phyloP scores from a whole-genome alignment of 2,113 vertebrate species.

The Melanocharis versteri region DNA sequence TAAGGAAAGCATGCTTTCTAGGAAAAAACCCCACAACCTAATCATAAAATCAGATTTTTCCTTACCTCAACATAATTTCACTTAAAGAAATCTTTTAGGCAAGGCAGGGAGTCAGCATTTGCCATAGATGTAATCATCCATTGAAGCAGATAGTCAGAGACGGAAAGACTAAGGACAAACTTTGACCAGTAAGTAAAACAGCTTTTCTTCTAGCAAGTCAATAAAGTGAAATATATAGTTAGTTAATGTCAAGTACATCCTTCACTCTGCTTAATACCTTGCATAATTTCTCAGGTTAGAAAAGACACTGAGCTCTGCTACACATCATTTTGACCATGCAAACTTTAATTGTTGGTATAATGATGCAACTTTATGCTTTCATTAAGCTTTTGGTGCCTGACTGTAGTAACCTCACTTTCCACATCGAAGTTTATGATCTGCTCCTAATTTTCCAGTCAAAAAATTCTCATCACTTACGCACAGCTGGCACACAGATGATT shows the following conservation, averaged over 20 bases:
- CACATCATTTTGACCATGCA: background rate
- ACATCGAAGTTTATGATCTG: background rate
- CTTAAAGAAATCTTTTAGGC: background rate
- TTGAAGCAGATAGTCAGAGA: background rate
- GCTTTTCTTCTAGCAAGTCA: background rate
- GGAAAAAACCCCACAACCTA: fast-evolving
- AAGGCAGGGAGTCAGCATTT: background rate
- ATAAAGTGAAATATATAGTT: background rate
- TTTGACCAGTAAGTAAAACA: background rate
- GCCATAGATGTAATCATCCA: background rate
- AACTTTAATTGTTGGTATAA: background rate
- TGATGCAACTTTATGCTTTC: background rate
- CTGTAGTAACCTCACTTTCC: background rate
- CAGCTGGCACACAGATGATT: background rate
- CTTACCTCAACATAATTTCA: background rate
- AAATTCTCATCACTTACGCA: background rate
- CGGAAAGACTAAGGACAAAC: background rate
- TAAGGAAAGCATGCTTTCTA: background rate
- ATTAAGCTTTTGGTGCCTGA: background rate
- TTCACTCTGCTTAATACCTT: background rate
- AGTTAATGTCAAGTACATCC: background rate
- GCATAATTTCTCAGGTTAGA: background rate
- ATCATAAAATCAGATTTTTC: background rate
- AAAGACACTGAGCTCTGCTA: background rate
- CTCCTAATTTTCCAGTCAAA: background rate